These are phyloP conservation scores for Tinea semifulvella DNA, from an alignment of 2,888 invertebrate genomes.

Conservation along the genomic window DNA sequence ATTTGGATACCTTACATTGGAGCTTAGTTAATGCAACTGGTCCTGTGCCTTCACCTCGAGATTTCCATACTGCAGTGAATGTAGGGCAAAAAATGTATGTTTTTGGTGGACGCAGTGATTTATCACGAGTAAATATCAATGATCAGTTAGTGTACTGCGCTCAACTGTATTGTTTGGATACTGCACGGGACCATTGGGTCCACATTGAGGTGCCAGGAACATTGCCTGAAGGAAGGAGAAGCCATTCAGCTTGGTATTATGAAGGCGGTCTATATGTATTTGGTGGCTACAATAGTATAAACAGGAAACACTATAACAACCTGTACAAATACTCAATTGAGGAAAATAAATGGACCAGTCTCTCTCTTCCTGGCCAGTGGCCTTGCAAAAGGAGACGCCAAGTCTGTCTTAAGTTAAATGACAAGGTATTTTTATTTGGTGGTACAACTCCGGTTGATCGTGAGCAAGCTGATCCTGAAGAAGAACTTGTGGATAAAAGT, in stretches of 20 bases:
- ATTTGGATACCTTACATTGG: conserved; percentile 80
- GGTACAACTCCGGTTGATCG: conserved; percentile 83
- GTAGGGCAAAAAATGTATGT: conserved; percentile 84
- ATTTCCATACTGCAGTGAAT: conserved; percentile 88
- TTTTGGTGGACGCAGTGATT: conserved; percentile 88
- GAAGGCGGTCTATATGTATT: conserved; percentile 84
- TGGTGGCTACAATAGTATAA: conserved; percentile 86
- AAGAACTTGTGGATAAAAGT: conserved; percentile 72
- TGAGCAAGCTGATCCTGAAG: conserved; percentile 33
- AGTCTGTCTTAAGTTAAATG: conserved; percentile 78
- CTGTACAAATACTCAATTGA: conserved; percentile 76
- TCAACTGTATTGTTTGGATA: conserved; percentile 79
- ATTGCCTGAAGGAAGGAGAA: conserved; percentile 82
- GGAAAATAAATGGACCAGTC: conserved; percentile 67
- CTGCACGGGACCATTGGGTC: conserved; percentile 74
- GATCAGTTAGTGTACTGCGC: conserved; percentile 77
- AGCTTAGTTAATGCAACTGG: conserved; percentile 70
- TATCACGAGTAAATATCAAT: conserved; percentile 49
- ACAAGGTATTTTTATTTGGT: conserved; percentile 85
- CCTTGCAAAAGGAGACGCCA: conserved; percentile 78
- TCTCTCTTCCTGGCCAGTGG: conserved; percentile 66
- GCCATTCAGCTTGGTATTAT: conserved; percentile 89
- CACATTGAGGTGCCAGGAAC: conserved; percentile 66
- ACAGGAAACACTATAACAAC: conserved; percentile 84
- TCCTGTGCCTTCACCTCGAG: conserved; percentile 75